Evolutionary conservation across 2,113 vertebrate species (phyloP).

Genomic region (Aplodontia rufa): DNA sequence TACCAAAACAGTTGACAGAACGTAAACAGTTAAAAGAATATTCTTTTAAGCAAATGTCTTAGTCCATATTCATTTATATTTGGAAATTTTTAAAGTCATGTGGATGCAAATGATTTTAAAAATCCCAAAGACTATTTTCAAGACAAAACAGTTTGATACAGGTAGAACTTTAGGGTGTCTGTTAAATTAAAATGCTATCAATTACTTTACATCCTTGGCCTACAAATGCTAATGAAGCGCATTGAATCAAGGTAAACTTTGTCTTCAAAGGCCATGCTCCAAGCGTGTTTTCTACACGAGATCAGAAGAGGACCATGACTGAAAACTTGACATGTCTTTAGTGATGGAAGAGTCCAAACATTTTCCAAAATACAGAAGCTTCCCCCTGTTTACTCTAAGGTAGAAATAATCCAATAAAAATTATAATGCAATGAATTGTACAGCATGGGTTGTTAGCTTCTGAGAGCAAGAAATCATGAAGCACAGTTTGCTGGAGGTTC

Average conservation of each 20-base stretch:
- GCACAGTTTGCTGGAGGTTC: neutral
- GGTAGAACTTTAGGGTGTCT: neutral
- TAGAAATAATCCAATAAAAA: slow-evolving; percentile 3
- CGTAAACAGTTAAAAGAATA: neutral
- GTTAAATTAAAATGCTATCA: neutral
- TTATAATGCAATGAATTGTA: neutral
- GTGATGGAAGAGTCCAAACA: neutral
- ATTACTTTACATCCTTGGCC: neutral
- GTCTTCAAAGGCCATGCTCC: neutral
- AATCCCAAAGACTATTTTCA: neutral
- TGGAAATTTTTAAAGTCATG: neutral
- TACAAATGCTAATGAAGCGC: neutral
- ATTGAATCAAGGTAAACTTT: neutral
- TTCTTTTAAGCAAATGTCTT: neutral
- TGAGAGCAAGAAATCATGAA: neutral
- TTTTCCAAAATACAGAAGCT: neutral
- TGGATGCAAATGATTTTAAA: neutral
- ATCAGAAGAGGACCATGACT: neutral
- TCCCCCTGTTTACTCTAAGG: neutral
- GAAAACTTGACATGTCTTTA: neutral
- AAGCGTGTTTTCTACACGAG: neutral
- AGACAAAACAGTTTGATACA: neutral
- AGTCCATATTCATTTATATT: neutral
- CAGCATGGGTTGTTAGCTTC: neutral
- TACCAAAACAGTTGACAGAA: neutral